Base-by-base conservation (phyloP, 2,797 vertebrate genomes). In the Anabas testudineus region DNA sequence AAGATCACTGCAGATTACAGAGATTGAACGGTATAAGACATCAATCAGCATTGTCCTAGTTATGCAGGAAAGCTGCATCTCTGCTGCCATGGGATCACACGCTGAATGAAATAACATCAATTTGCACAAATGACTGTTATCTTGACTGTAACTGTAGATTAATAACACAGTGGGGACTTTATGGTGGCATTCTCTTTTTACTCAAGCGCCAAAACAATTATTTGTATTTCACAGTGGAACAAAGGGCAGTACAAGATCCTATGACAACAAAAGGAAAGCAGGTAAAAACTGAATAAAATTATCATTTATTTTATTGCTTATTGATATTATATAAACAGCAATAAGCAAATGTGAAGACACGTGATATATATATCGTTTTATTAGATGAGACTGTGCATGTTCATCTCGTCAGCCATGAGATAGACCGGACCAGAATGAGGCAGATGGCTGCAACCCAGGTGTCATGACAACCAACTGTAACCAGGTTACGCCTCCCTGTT, bases 21-120 rank as follows among this genome's bases (percentile, higher is more conserved):
- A 74, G 78, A 76, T 41, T 52, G 53, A 45, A 52, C 8, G 5
- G 19, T 47, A 48, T 46, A 46, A 43, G 22, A 15, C 64, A 78
- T 84, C 69, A 66, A 79, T 82, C 79, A 78, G 74, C 84, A 79
- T 63, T 60, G 73, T 52, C 57, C 54, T 78, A 53, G 76, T 85
- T 83, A 82, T 77, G 69, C 61, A 74, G 54, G 52, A 63, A 67
- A 67, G 62, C 71, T 69, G 51, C 57, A 39, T 61, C 63, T 76
- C 61, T 58, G 68, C 60, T 55, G 71, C 65, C 30, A 15, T 10
- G 54, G 71, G 67, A 80, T 78, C 57, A 55, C 0, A 41, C 61
- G 19, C 65, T 7, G 56, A 70, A 62, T 8, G 21, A 53, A 65
- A n/a, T 7, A 28, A 52, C 42, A 59, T 74, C 21, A 24, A 49